Base-by-base conservation (phyloP, 2,113 vertebrate species). In the Oenanthe melanoleuca region DNA sequence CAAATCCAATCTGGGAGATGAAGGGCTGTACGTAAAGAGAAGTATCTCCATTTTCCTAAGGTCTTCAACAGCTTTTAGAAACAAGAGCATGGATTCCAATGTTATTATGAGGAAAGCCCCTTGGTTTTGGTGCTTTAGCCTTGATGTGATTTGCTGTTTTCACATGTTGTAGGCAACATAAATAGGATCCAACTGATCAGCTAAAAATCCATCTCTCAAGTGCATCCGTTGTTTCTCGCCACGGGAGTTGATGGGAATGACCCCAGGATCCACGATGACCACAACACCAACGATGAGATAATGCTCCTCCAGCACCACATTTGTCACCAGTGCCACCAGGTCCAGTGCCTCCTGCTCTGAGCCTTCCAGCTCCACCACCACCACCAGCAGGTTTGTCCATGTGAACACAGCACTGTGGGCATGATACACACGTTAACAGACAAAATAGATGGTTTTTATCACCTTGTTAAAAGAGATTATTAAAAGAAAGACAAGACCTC, bases 111-210 rank as follows among this genome's bases (percentile, higher is more conserved):
- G 26, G 38, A 49, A 80, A 80, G 85, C 56, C 59, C 77, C 86
- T 77, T 63, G 38, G 34, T 94, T 96, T 95, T 96, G 94, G 94
- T 95, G 92, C 88, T 90, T 95, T 73, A 91, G 80, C 91, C 82
- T 92, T 55, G 44, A 67, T 37, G 77, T 1, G 13, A 61, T 70
- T 80, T 86, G 52, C 65, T 15, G 31, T 14, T 95, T 94, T 97
- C 96, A 99, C 98, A 99, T 99, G 96, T 99, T 99, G 97, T 99
- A 99, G 81, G 99, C 99, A 92, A 99, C 99, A 5, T 99, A 99
- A 96, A 99, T 99, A 60, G 99, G 99, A 97, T 99, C 99, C 97
- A 99, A 97, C 96, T 99, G 99, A 97, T 99, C 99, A 1, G 99
- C 99, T 80, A 99, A 98, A 97, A 99, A 99, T 73, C 99, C 99